phyloP scores from a whole-genome alignment of 2,113 vertebrate genomes.

The Bubo scandiacus region DNA sequence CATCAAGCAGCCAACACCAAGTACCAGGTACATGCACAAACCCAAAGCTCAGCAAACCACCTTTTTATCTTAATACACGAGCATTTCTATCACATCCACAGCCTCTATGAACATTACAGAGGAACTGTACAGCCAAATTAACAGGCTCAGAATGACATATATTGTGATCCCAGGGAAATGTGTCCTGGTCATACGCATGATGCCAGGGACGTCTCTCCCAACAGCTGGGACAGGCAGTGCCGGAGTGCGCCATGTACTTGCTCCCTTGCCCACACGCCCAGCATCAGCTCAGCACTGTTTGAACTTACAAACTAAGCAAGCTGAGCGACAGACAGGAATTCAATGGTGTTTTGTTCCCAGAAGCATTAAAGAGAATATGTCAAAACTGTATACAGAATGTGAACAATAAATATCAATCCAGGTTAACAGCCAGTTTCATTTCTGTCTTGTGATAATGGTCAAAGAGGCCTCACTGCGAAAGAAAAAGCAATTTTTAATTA shows the following conservation, averaged over 20 bases:
- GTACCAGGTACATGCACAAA: not conserved
- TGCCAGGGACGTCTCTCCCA: not conserved
- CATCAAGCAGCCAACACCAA: not conserved
- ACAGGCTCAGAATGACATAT: rapidly evolving
- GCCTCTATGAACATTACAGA: not conserved
- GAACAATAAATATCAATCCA: not conserved
- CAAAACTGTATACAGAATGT: not conserved
- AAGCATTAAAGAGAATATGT: not conserved
- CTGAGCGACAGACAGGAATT: not conserved
- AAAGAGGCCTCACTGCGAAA: not conserved
- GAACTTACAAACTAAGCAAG: not conserved
- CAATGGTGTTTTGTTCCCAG: not conserved
- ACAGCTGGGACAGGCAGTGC: not conserved
- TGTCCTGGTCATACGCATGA: rapidly evolving
- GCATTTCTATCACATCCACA: not conserved
- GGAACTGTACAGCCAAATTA: not conserved
- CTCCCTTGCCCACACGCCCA: not conserved
- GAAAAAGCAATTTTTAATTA: not conserved
- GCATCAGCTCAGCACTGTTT: not conserved
- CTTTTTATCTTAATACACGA: not conserved
- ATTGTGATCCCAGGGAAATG: rapidly evolving
- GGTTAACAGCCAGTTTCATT: not conserved
- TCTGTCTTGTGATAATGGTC: not conserved
- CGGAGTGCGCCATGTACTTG: rapidly evolving
- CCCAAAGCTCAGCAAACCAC: not conserved